phyloP scores from a whole-genome alignment of 2,113 vertebrate species.

The Antennarius striatus region DNA sequence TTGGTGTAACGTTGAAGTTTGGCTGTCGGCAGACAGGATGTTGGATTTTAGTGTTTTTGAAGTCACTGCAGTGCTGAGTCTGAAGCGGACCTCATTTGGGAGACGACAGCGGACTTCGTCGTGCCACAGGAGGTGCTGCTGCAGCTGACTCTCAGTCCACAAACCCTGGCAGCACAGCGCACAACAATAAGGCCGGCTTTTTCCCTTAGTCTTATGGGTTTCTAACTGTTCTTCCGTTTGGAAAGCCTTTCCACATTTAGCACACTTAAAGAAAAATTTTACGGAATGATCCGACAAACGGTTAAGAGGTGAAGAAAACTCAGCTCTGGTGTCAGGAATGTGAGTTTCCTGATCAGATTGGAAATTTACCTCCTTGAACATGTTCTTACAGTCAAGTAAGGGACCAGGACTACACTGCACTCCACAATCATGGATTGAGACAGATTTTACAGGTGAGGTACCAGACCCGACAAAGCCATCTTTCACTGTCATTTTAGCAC shows the following conservation, averaged over 20 bases:
- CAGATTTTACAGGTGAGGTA: conserved; percentile 16
- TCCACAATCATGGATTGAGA: conserved; percentile 43
- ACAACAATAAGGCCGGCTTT: conserved; percentile 73
- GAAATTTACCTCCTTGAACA: conserved; percentile 23
- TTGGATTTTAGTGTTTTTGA: conserved; percentile 42
- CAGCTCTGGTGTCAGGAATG: conserved; percentile 24
- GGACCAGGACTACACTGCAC: conserved; percentile 49
- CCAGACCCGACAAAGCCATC: background rate
- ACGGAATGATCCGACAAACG: conserved; percentile 35
- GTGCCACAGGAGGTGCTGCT: conserved; percentile 82
- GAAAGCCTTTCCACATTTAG: conserved; percentile 81
- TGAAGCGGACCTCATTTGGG: conserved; percentile 76
- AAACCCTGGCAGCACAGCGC: conserved; percentile 80
- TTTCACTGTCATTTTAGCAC: background rate
- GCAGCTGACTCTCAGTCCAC: conserved; percentile 78
- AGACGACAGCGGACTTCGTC: conserved; percentile 78
- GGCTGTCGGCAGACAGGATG: conserved; percentile 4
- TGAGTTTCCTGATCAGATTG: conserved; percentile 34
- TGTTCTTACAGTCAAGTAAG: conserved; percentile 52
- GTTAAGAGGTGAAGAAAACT: conserved; percentile 18
- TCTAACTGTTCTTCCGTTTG: conserved; percentile 69
- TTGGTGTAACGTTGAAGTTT: background rate
- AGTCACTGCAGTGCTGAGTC: conserved; percentile 65
- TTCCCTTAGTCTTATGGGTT: conserved; percentile 69
- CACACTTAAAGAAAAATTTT: conserved; percentile 79